Evolutionary conservation across 2,888 invertebrate genomes (phyloP).

Genomic region (Caprella mutica): DNA sequence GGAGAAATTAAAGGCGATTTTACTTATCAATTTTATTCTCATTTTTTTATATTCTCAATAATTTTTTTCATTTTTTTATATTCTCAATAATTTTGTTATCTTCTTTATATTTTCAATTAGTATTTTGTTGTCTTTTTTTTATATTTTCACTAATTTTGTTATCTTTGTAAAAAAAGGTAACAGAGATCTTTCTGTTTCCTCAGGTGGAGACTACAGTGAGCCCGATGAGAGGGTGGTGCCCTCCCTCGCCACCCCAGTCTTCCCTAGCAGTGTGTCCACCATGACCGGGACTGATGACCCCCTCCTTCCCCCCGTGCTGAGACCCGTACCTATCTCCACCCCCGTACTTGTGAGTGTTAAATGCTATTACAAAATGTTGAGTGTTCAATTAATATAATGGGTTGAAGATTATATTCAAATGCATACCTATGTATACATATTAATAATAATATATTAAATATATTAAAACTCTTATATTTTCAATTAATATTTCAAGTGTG

Average conservation of each 20-base stretch:
- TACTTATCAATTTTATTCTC: too few species aligned
- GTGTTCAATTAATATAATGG: too few species aligned
- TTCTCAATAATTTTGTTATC: background rate
- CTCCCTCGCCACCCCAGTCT: constrained; percentile 19
- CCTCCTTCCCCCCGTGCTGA: constrained; percentile 2
- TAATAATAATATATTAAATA: too few species aligned
- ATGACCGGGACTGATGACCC: background rate
- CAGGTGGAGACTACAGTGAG: background rate
- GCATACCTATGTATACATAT: background rate
- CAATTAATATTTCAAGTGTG: too few species aligned
- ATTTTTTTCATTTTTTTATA: background rate
- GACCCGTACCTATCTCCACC: constrained; percentile 19
- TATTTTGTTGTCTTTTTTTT: background rate
- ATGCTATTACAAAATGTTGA: too few species aligned
- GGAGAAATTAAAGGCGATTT: background rate
- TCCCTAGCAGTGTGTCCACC: constrained; percentile 15
- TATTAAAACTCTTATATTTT: too few species aligned
- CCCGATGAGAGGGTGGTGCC: constrained; percentile 13
- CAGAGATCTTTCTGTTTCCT: background rate
- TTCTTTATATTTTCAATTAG: background rate
- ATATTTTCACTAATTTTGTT: background rate
- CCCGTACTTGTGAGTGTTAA: constrained; percentile 21
- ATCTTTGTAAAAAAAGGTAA: background rate
- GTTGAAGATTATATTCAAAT: too few species aligned
- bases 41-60: background rate